These are phyloP conservation scores for Leptogaster cylindrica DNA, from an alignment of 2,888 invertebrate genomes.

Conservation along the genomic window DNA sequence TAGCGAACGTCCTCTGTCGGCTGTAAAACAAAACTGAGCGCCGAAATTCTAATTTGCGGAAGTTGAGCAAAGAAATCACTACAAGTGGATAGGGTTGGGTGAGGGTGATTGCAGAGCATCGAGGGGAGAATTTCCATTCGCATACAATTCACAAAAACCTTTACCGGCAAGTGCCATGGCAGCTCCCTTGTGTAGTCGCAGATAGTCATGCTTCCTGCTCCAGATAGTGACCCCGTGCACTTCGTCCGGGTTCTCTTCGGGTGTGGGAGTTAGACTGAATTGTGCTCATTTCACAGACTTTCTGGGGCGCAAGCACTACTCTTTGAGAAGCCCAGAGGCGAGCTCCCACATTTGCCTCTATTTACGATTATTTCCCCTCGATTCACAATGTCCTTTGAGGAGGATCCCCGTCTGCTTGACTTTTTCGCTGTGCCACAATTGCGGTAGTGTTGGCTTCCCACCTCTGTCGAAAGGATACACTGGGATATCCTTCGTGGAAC, in stretches of 20 bases:
- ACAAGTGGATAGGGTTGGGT: background rate
- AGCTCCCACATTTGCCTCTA: slow-evolving; percentile 2
- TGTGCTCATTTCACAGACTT: background rate
- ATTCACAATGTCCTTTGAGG: background rate
- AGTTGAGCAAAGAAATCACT: slow-evolving; percentile 18
- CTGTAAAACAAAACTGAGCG: slow-evolving; percentile 43
- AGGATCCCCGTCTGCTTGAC: too few relatives aligned
- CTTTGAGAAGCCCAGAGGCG: slow-evolving; percentile 10
- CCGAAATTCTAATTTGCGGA: slow-evolving; percentile 36
- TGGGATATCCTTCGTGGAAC: too few relatives aligned
- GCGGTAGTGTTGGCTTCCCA: too few relatives aligned
- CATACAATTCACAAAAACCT: slow-evolving; percentile 8
- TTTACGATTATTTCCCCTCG: slow-evolving; percentile 6
- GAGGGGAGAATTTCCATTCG: background rate
- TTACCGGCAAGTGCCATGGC: background rate
- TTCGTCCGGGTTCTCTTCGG: background rate
- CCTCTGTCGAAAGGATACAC: too few relatives aligned
- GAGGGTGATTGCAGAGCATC: background rate
- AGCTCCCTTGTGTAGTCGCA: background rate
- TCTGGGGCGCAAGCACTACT: slow-evolving; percentile 16
- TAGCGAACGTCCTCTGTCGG: slow-evolving; percentile 39
- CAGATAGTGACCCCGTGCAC: slow-evolving; percentile 30
- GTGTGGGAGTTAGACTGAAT: background rate
- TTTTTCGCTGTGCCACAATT: too few relatives aligned
- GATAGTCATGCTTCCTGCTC: slow-evolving; percentile 26